A percentile compares a stretch with the other conserved stretches of the same genome.
Conservation (phyloP, 1,140 invertebrate species). For the Xylocopa sonorina region DNA sequence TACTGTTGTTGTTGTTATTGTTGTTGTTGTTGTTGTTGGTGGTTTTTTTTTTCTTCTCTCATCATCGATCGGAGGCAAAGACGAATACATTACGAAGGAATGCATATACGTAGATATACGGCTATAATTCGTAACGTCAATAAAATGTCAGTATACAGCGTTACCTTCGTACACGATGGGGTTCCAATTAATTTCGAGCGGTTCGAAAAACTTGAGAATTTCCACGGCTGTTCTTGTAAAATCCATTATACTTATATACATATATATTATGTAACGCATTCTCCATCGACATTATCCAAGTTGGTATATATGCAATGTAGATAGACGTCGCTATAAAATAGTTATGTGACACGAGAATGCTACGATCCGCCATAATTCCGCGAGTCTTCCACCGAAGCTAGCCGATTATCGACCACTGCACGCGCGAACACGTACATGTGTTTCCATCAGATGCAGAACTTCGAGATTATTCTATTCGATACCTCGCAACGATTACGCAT, state of each 20-base stretch:
- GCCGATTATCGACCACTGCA: background rate
- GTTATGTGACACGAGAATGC: background rate
- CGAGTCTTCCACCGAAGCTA: constrained; percentile 17
- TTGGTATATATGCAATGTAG: no score
- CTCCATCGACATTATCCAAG: background rate
- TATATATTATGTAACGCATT: background rate
- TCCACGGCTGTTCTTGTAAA: constrained; percentile 9
- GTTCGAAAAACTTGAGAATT: constrained; percentile 47
- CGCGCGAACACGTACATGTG: no score
- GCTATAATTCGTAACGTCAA: constrained; percentile 33
- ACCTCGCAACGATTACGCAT: background rate
- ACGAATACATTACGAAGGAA: background rate
- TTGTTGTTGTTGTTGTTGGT: no score
- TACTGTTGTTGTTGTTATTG: no score
- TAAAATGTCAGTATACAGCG: constrained; percentile 68
- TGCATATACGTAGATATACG: background rate
- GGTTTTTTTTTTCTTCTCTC: no score
- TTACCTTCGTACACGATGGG: constrained; percentile 72
- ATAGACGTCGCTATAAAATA: constrained; percentile 7
- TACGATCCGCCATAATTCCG: background rate
- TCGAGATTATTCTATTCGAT: background rate
- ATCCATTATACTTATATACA: no score
- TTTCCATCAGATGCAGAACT: background rate
- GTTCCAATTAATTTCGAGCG: constrained; percentile 70
- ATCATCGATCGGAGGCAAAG: background rate